Base-by-base conservation (phyloP, 30 jellyfish, hydroid and myxozoan genomes). In the Cassiopea xamachana region DNA sequence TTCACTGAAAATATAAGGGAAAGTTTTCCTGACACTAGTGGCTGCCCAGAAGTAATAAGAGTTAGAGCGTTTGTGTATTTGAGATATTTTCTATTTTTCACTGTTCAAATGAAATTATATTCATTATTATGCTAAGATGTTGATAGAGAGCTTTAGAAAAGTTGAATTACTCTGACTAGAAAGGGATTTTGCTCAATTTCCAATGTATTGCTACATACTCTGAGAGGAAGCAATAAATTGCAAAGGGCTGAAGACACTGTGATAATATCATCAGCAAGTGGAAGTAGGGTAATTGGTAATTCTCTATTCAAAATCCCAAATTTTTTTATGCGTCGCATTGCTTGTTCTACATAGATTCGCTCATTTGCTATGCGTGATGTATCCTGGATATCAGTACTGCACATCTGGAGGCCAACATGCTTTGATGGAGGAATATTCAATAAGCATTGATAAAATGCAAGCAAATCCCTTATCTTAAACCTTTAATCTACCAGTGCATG, bases 401-500 rank as follows among this genome's bases (percentile, higher is more conserved):
- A 55, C 64, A 55, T 55, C 64, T 55, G 64, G 7, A 55, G 64
- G 64, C 64, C 64, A 55, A 6, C 12, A 55, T 55, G 64, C 64
- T 55, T 55, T 55, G 43, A 79, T 27, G 76, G 46, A 67, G 76
- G 76, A 5, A 67, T 67, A 13, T 7, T 14, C 46, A 67, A 16
- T 67, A 2, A 16, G 15, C 46, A 16, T 19, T 13, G 43, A 16
- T 67, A 13, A 14, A 16, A 67, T 16, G 46, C 76, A 5, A 67
- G 43, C 46, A 6, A 13, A 67, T 67, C 76, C 76, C 15, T 16
- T 14, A 67, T 88, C 47, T 87, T 89, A 69, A 90, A 89, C 62
- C 98, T 98, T 3, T 98, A 16, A 84, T 82, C 97, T 13, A 92
- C 98, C 98, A 77, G 67, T 1, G 88, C 92, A 27, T 47, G 67